Evolutionary conservation across 2,888 invertebrate species (phyloP).

Genomic region (Drepana falcataria): DNA sequence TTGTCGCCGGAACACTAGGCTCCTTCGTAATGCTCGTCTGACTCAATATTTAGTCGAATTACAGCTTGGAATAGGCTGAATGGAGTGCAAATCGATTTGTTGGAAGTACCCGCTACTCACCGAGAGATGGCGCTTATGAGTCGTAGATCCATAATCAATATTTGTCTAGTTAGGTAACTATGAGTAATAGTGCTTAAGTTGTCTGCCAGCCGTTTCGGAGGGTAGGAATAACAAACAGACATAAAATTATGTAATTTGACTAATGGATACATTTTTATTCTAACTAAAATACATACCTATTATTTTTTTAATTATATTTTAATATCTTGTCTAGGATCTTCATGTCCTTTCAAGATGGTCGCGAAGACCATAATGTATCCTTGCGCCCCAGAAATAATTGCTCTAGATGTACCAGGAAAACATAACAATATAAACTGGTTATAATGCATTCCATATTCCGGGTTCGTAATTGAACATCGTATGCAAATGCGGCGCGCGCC

Average conservation of each 20-base stretch:
- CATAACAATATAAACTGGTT: constrained; percentile 50
- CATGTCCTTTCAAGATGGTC: too few species aligned
- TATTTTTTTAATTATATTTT: too few species aligned
- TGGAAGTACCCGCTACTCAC: constrained; percentile 46
- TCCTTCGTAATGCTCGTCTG: constrained; percentile 9
- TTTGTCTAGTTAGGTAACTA: too few species aligned
- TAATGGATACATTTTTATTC: too few species aligned
- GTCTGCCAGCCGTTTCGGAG: too few species aligned
- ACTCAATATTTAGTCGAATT: not conserved
- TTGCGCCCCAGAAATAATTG: constrained; percentile 34
- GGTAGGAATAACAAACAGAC: too few species aligned
- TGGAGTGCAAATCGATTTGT: constrained; percentile 37
- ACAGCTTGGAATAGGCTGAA: constrained; percentile 5
- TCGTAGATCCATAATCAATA: too few species aligned
- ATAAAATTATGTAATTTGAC: too few species aligned
- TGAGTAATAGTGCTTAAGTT: too few species aligned
- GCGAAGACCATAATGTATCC: too few species aligned
- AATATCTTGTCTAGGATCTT: too few species aligned
- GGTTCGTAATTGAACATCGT: constrained; percentile 69
- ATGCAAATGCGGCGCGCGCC: constrained; percentile 63
- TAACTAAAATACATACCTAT: too few species aligned
- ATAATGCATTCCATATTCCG: constrained; percentile 63
- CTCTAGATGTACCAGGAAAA: constrained; percentile 36
- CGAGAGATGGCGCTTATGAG: constrained; percentile 57
- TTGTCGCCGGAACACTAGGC: constrained; percentile 6